phyloP scores from a whole-genome alignment of 2,113 vertebrate genomes.

The Neopipo cinnamomea region DNA sequence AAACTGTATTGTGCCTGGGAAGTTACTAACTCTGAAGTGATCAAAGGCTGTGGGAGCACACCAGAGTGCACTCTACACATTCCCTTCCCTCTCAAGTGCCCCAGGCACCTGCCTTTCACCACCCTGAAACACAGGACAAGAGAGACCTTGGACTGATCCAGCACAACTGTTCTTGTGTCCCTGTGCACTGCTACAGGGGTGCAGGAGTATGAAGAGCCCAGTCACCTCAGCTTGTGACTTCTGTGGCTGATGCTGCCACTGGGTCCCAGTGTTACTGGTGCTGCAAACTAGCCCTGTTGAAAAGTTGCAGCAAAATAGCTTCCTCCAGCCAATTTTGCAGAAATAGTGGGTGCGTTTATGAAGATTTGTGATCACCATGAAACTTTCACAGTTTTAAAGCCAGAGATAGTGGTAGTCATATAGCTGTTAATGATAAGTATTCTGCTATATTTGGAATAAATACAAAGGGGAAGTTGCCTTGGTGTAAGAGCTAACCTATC shows the following conservation, averaged over 20 bases:
- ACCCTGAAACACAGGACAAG: neutral
- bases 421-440: neutral
- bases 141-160: neutral
- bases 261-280: neutral
- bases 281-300: neutral
- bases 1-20: neutral
- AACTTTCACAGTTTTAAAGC: neutral
- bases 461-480: neutral
- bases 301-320: neutral
- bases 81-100: neutral
- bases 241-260: neutral
- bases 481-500: neutral
- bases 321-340: neutral
- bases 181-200: neutral
- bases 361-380: neutral
- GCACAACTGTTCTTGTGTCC: accelerated
- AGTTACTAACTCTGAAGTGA: neutral
- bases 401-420: neutral
- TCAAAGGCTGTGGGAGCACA: neutral
- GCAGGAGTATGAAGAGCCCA: neutral
- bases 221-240: neutral
- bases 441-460: neutral
- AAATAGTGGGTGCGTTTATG: neutral
- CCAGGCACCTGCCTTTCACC: neutral
- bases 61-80: neutral